These are phyloP conservation scores for Napeogenes inachia DNA, from an alignment of 2,888 invertebrate genomes.

Conservation along the genomic window DNA sequence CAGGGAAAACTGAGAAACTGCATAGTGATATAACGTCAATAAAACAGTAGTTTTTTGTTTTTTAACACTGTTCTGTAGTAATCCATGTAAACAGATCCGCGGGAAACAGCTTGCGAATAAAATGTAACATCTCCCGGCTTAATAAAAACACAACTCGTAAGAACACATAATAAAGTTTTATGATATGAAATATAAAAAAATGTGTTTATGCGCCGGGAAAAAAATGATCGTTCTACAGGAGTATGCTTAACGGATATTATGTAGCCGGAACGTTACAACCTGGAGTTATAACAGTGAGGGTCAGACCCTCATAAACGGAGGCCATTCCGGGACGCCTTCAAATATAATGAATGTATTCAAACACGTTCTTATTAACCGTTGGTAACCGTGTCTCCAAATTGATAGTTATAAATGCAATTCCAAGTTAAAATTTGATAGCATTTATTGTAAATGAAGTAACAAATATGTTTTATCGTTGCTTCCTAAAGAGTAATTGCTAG, in stretches of 20 bases:
- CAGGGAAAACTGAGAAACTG: no score
- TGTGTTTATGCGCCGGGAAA: conserved; percentile 2
- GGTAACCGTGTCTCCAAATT: conserved; percentile 14
- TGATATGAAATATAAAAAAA: not conserved
- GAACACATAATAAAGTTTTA: not conserved
- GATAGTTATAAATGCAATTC: not conserved
- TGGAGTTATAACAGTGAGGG: conserved; percentile 19
- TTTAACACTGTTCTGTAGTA: no score
- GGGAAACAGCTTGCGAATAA: no score
- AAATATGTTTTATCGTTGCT: not conserved
- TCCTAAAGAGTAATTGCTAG: conserved; percentile 5
- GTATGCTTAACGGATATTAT: conserved; percentile 6
- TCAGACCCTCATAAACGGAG: conserved; percentile 24
- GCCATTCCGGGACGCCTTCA: conserved; percentile 24
- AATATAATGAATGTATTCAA: conserved; percentile 27
- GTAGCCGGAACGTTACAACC: conserved; percentile 6
- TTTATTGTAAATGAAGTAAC: no score
- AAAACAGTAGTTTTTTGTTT: no score
- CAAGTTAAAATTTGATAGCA: no score
- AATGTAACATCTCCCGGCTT: no score
- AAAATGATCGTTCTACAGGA: conserved; percentile 5
- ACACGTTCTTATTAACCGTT: conserved; percentile 16
- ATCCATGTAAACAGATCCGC: no score
- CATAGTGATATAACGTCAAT: no score
- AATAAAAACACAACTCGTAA: no score